Percentiles rank a stretch among this genome's conserved stretches.
phyloP scores from a whole-genome alignment of 2,113 vertebrate genomes.

The Ictidomys tridecemlineatus region DNA sequence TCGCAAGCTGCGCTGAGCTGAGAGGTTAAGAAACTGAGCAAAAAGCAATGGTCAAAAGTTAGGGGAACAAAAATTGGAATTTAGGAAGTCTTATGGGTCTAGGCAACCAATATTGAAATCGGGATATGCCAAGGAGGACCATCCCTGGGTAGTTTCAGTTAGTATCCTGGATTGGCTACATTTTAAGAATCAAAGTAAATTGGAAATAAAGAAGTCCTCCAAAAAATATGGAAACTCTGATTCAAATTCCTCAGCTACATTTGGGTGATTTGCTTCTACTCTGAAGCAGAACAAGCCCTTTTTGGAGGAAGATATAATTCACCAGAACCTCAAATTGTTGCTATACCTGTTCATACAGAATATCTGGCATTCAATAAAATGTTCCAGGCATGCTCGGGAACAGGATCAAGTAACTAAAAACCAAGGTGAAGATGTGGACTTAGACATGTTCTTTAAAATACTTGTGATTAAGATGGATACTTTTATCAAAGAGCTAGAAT shows the following conservation, averaged over 20 bases:
- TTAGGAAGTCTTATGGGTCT: neutral
- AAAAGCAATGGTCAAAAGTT: neutral
- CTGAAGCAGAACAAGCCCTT: neutral
- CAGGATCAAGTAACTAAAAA: neutral
- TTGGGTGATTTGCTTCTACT: neutral
- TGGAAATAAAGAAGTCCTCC: neutral
- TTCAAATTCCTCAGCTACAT: neutral
- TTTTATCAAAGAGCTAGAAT: constrained; percentile 24
- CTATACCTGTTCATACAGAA: neutral
- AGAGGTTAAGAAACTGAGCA: neutral
- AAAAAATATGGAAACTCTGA: neutral
- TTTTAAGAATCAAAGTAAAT: neutral
- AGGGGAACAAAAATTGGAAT: neutral
- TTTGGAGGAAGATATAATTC: neutral
- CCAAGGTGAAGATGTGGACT: neutral
- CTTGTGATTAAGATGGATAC: neutral
- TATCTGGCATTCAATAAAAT: neutral
- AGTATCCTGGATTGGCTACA: neutral
- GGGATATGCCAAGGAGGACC: neutral
- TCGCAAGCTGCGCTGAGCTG: neutral
- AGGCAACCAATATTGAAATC: neutral
- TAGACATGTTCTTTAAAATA: neutral
- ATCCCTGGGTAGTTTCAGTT: neutral
- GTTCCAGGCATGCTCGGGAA: neutral
- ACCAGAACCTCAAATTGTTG: neutral